These are phyloP conservation scores for Schizopygopsis pylzovi DNA, from an alignment of 2,797 vertebrate species.

Conservation along the genomic window DNA sequence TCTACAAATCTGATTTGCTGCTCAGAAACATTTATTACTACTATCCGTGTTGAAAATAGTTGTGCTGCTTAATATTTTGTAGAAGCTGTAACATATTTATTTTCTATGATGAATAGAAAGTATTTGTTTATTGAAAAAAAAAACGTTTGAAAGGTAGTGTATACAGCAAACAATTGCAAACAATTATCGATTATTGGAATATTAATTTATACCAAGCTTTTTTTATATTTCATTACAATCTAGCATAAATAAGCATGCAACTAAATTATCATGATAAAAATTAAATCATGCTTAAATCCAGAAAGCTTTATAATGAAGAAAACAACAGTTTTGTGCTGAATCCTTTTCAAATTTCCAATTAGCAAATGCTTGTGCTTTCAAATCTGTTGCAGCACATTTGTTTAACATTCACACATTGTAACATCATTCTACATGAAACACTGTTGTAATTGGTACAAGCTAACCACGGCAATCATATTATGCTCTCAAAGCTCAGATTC, in stretches of 20 bases:
- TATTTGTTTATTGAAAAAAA: not conserved
- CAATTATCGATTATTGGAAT: not conserved
- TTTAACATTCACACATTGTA: slow-evolving; percentile 38
- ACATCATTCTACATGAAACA: slow-evolving; percentile 41
- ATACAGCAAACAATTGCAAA: not conserved
- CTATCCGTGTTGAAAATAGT: not conserved
- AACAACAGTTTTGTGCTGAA: slow-evolving; percentile 8
- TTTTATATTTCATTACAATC: not conserved
- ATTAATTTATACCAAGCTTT: not conserved
- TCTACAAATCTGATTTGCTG: not conserved
- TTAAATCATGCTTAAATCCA: not conserved
- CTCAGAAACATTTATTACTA: not conserved
- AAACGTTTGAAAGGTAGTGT: not conserved
- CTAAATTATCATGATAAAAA: not conserved
- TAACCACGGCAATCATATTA: slow-evolving; percentile 51
- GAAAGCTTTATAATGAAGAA: slow-evolving; percentile 10
- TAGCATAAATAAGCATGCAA: not conserved
- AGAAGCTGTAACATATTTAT: too few species aligned
- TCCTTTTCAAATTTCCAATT: slow-evolving; percentile 28
- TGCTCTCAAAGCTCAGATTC: slow-evolving; percentile 39
- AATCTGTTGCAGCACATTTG: slow-evolving; percentile 7
- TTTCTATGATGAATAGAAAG: too few species aligned
- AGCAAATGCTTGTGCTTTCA: slow-evolving; percentile 18
- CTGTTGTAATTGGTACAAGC: slow-evolving; percentile 52
- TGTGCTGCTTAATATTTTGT: too few species aligned